A percentile compares a stretch with the other conserved stretches of the same genome.
Evolutionary conservation across 2,888 invertebrate genomes (phyloP).

Genomic region (Amiota minor): DNA sequence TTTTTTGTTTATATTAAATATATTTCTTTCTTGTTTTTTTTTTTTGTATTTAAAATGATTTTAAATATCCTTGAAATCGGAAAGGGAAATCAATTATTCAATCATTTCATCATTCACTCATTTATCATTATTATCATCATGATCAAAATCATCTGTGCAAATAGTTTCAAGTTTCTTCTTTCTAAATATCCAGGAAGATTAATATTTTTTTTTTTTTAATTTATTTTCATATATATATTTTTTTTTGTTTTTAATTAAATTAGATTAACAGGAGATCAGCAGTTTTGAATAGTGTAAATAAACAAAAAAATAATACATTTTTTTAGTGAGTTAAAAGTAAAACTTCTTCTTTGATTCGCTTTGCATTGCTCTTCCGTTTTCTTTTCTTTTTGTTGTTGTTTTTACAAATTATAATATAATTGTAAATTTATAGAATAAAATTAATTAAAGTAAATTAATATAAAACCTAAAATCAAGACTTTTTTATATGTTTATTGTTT

Average conservation of each 20-base stretch:
- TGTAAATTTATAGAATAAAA: conserved; percentile 6
- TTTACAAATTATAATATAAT: conserved; percentile 30
- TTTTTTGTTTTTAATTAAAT: conserved; percentile 45
- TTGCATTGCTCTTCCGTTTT: not conserved
- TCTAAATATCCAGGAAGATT: too few species aligned
- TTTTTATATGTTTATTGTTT: not conserved
- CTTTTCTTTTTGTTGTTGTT: not conserved
- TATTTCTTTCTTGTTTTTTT: too few species aligned
- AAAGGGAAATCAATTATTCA: too few species aligned
- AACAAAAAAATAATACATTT: conserved; percentile 36
- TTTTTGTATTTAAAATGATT: too few species aligned
- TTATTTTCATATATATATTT: conserved; percentile 39
- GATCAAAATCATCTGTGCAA: too few species aligned
- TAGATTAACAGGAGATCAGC: conserved; percentile 69
- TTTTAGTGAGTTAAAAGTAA: conserved; percentile 20
- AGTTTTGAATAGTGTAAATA: conserved; percentile 56
- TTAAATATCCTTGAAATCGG: too few species aligned
- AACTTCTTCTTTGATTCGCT: conserved; percentile 10
- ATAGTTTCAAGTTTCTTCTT: too few species aligned
- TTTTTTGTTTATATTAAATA: conserved; percentile 39
- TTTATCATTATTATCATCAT: too few species aligned
- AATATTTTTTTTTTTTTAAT: conserved; percentile 21
- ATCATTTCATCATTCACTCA: too few species aligned
- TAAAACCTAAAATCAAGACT: too few species aligned
- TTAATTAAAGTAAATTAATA: too few species aligned